phyloP scores from a whole-genome alignment of 64 coral and sea anemone species.

The Acropora tenuis region DNA sequence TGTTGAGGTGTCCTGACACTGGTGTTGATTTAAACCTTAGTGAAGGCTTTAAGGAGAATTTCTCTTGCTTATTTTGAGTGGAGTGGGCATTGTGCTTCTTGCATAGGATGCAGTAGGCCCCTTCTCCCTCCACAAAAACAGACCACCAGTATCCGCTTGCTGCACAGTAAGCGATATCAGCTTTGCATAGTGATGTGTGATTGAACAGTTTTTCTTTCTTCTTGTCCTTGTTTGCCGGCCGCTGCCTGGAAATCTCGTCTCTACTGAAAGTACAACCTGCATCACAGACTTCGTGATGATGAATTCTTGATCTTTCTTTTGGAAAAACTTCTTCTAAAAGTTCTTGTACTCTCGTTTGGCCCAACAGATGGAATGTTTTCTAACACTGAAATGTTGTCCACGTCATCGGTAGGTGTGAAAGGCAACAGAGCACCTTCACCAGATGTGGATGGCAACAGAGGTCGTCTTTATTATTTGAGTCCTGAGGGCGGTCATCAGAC shows the following conservation, averaged over 20 bases:
- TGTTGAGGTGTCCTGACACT: slow-evolving; percentile 28
- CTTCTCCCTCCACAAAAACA: slow-evolving; percentile 36
- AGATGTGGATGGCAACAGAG: too few species aligned
- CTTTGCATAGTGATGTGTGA: slow-evolving; percentile 16
- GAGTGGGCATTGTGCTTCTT: slow-evolving; percentile 38
- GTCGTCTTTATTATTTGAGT: too few species aligned
- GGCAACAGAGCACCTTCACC: too few species aligned
- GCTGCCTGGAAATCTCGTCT: slow-evolving; percentile 5
- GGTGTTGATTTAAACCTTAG: slow-evolving; percentile 35
- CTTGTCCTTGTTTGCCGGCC: slow-evolving; percentile 4
- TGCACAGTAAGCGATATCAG: neutral
- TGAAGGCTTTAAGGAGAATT: slow-evolving; percentile 21
- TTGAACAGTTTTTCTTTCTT: slow-evolving; percentile 50
- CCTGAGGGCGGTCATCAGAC: too few species aligned
- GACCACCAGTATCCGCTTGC: slow-evolving; percentile 35
- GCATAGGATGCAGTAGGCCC: slow-evolving; percentile 24
- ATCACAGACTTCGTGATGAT: slow-evolving; percentile 28
- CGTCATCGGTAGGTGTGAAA: neutral
- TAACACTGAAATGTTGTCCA: neutral
- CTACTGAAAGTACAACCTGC: slow-evolving; percentile 16
- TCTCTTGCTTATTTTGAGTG: slow-evolving; percentile 31
- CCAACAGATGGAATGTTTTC: neutral
- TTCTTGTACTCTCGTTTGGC: neutral
- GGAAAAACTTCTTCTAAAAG: too few species aligned
- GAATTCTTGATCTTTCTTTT: neutral